Conservation (phyloP, 2,797 vertebrate genomes). For the Anabas testudineus region DNA sequence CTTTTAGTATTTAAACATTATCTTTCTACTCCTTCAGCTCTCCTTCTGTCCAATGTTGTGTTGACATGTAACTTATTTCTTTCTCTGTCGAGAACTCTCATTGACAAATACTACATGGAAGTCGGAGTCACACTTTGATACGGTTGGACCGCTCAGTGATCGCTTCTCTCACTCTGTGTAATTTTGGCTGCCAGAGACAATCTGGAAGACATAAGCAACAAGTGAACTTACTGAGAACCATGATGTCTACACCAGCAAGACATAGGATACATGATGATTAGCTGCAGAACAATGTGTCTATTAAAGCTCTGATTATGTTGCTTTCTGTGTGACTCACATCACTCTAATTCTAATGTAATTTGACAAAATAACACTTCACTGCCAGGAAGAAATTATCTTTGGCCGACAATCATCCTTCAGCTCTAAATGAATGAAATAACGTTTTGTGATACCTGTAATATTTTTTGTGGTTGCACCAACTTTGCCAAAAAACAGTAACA, state of each 20-base stretch:
- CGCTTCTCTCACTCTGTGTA: slow-evolving; percentile 32
- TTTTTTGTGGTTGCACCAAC: background rate
- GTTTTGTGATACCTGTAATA: background rate
- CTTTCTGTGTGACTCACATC: slow-evolving; percentile 8
- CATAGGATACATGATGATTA: slow-evolving; percentile 9
- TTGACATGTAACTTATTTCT: too few species aligned
- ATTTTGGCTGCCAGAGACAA: slow-evolving; percentile 30
- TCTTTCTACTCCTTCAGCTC: background rate
- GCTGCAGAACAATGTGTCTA: slow-evolving; percentile 10
- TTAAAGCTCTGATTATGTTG: slow-evolving; percentile 8
- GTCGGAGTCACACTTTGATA: slow-evolving; percentile 52
- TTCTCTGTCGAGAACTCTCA: too few species aligned
- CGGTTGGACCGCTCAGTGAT: slow-evolving; percentile 46
- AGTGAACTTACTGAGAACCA: slow-evolving; percentile 17
- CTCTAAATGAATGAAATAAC: background rate
- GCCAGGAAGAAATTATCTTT: too few species aligned
- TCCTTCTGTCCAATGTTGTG: background rate
- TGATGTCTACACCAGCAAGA: background rate
- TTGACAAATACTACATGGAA: background rate
- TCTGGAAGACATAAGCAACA: slow-evolving; percentile 35
- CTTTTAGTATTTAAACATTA: background rate
- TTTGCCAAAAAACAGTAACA: background rate
- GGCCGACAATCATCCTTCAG: too few species aligned
- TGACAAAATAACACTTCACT: too few species aligned
- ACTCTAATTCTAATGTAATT: background rate